A percentile compares a stretch with the other conserved stretches of the same genome.
These are phyloP conservation scores for Centruroides sculpturatus DNA, from an alignment of 1,140 invertebrate genomes.

Conservation along the genomic window DNA sequence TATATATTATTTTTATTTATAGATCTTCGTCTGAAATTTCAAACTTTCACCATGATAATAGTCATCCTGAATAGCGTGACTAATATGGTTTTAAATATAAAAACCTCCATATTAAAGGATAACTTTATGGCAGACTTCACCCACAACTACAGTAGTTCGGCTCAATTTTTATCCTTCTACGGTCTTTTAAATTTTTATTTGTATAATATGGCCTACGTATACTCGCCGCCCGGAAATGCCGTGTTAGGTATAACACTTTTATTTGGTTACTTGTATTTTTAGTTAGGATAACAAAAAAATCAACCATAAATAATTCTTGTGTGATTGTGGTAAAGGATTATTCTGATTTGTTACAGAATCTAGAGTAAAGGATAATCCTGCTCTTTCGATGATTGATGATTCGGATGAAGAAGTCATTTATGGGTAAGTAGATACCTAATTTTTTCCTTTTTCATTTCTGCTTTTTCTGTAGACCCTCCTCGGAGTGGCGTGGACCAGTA, in stretches of 20 bases:
- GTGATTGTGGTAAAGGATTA: not conserved
- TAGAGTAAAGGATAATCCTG: conserved; percentile 86
- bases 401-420: conserved; percentile 95
- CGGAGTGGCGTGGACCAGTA: too few species aligned
- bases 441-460: not conserved
- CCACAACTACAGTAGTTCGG: conserved; percentile 75
- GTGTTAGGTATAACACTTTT: too few species aligned
- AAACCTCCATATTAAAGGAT: conserved; percentile 59
- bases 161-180: conserved; percentile 88
- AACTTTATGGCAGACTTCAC: conserved; percentile 79
- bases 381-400: conserved; percentile 96
- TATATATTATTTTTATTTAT: conserved; percentile 23
- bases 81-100: conserved; percentile 68
- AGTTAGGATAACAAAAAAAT: too few species aligned
- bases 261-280: too few species aligned
- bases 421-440: conserved; percentile 46
- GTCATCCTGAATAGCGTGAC: conserved; percentile 61
- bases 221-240: conserved; percentile 59
- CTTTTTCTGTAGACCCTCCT: too few species aligned
- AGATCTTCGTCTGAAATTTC: conserved; percentile 84
- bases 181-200: conserved; percentile 89
- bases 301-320: too few species aligned
- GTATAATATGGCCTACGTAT: conserved; percentile 86
- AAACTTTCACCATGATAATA: conserved; percentile 69
- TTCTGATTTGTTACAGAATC: conserved; percentile 42